Evolutionary conservation across 2,888 invertebrate species (phyloP).

Genomic region (Drosophila rubida): DNA sequence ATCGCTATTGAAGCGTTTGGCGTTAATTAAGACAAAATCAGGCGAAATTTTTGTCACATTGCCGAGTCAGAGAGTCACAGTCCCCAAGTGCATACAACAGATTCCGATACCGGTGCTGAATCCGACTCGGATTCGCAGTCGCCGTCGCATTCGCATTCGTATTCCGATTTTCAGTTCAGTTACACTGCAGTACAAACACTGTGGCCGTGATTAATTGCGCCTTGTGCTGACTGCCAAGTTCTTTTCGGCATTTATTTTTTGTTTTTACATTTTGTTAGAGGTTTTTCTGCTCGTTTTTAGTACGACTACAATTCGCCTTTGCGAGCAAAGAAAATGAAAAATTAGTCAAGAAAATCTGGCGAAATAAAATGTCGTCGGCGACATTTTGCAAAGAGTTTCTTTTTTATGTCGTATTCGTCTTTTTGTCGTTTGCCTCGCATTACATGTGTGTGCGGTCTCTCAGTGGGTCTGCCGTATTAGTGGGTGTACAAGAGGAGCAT

Average conservation of each 20-base stretch:
- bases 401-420: conserved; percentile 22
- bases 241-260: conserved; percentile 6
- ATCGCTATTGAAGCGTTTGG: conserved; percentile 84
- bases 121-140: conserved; percentile 1
- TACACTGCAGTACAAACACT: conserved; percentile 12
- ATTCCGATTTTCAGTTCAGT: conserved; percentile 37
- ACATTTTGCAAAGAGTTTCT: conserved; percentile 80
- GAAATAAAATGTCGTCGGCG: conserved; percentile 84
- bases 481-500: conserved; percentile 29
- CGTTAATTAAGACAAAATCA: conserved; percentile 85
- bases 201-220: conserved; percentile 77
- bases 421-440: conserved; percentile 11
- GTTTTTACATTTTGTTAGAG: not conserved
- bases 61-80: conserved; percentile 40
- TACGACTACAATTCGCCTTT: conserved; percentile 23
- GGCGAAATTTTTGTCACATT: conserved; percentile 83
- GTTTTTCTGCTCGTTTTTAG: conserved; percentile 3
- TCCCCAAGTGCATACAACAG: conserved; percentile 22
- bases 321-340: conserved; percentile 78
- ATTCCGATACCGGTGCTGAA: not conserved
- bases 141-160: conserved; percentile 4
- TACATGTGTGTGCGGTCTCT: conserved; percentile 43
- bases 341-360: conserved; percentile 83
- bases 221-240: conserved; percentile 55
- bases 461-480: conserved; percentile 38